Conservation (phyloP, 1,140 invertebrate species). For the Drosophila chauvacae region DNA sequence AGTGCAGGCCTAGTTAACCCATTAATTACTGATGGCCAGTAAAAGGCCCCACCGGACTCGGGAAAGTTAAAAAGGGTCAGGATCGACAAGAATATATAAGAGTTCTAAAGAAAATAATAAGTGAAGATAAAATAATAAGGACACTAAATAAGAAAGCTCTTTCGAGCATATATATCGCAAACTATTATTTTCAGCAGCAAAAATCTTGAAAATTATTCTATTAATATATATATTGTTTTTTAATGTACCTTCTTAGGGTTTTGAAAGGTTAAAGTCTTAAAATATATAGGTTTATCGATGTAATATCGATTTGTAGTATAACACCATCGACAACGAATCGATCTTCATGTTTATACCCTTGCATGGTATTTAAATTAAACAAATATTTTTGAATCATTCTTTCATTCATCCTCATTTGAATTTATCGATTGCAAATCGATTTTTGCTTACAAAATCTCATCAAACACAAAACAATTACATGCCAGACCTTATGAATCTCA, state of each 20-base stretch:
- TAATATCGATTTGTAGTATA: not conserved
- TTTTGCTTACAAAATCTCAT: not conserved
- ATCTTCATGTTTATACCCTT: not conserved
- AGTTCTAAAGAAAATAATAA: not conserved
- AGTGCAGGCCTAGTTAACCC: slow-evolving; percentile 34
- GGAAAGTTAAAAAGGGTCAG: too few species aligned
- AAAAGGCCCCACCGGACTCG: not conserved
- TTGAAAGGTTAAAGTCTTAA: not conserved
- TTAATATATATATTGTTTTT: too few species aligned
- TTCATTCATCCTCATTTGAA: too few species aligned
- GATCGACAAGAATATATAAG: not conserved
- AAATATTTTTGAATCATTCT: too few species aligned
- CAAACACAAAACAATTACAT: not conserved
- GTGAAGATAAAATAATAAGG: not conserved
- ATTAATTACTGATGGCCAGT: slow-evolving; percentile 2
- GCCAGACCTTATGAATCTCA: not conserved
- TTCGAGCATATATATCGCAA: not conserved
- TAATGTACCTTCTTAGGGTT: not conserved
- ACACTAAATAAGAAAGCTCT: not conserved
- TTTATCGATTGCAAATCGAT: not conserved
- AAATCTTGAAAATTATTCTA: too few species aligned
- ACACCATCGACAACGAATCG: not conserved
- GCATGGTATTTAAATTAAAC: too few species aligned
- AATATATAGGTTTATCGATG: not conserved
- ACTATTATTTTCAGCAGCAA: not conserved